These are phyloP conservation scores for Brachionus asplanchnoidis DNA, from an alignment of 1,140 invertebrate genomes.

Conservation along the genomic window DNA sequence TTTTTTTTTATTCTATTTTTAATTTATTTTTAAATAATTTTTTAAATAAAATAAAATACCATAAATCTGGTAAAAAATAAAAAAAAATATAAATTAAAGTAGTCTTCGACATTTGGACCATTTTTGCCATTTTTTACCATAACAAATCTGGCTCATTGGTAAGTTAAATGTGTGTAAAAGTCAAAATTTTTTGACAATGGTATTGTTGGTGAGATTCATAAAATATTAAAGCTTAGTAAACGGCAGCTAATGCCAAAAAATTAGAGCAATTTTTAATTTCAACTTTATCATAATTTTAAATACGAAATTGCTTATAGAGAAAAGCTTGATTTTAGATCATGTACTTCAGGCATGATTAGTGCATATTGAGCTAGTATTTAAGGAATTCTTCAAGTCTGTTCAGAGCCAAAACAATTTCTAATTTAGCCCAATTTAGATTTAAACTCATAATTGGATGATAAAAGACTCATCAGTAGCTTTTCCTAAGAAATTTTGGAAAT, in stretches of 20 bases:
- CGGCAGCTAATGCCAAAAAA: background rate
- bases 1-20: too few species aligned
- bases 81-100: too few species aligned
- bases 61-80: too few species aligned
- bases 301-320: background rate
- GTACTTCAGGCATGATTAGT: background rate
- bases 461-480: background rate
- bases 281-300: constrained; percentile 1
- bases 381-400: background rate
- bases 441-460: background rate
- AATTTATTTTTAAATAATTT: too few species aligned
- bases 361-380: background rate
- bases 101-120: background rate
- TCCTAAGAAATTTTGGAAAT: constrained; percentile 41
- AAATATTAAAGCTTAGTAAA: background rate
- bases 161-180: background rate
- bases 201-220: background rate
- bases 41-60: too few species aligned
- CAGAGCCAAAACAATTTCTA: background rate
- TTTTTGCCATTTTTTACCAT: too few species aligned
- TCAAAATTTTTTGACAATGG: background rate
- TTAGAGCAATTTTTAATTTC: background rate
- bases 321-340: constrained; percentile 16
- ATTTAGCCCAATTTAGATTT: background rate
- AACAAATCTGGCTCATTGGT: background rate